Percentiles rank a stretch among this genome's conserved stretches.
These are phyloP conservation scores for Spinus pinus DNA, from an alignment of 2,797 vertebrate genomes.

Conservation along the genomic window DNA sequence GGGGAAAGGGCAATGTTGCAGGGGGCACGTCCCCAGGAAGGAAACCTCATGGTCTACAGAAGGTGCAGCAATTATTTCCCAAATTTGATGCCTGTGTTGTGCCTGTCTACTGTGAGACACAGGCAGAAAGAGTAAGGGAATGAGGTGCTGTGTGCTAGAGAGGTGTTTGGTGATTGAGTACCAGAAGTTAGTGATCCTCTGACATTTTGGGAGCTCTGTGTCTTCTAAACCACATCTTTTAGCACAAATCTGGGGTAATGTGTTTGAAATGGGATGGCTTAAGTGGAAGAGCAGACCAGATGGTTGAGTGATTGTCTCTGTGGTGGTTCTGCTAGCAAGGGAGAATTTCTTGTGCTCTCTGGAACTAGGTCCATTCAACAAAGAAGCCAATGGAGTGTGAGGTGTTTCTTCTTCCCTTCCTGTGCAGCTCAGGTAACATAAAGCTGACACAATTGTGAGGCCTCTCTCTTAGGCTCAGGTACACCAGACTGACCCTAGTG, in stretches of 20 bases:
- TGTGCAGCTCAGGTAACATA: not conserved
- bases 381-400: not conserved
- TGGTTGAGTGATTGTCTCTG: not conserved
- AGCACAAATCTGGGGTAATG: not conserved
- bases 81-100: not conserved
- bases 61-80: not conserved
- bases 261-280: not conserved
- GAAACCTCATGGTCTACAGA: not conserved
- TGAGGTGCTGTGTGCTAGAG: not conserved
- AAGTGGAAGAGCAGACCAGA: not conserved
- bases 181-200: not conserved
- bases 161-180: not conserved
- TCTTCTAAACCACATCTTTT: not conserved
- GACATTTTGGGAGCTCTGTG: not conserved
- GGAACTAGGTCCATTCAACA: not conserved
- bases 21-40: not conserved
- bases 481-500: not conserved
- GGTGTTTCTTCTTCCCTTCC: not conserved
- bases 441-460: not conserved
- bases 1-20: not conserved
- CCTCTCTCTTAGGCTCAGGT: not conserved
- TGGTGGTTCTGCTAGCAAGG: not conserved
- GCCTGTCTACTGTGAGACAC: fast-evolving
- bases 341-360: not conserved
- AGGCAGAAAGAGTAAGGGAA: not conserved